Evolutionary conservation across 2,113 vertebrate genomes (phyloP).

Genomic region (Callocephalon fimbriatum): DNA sequence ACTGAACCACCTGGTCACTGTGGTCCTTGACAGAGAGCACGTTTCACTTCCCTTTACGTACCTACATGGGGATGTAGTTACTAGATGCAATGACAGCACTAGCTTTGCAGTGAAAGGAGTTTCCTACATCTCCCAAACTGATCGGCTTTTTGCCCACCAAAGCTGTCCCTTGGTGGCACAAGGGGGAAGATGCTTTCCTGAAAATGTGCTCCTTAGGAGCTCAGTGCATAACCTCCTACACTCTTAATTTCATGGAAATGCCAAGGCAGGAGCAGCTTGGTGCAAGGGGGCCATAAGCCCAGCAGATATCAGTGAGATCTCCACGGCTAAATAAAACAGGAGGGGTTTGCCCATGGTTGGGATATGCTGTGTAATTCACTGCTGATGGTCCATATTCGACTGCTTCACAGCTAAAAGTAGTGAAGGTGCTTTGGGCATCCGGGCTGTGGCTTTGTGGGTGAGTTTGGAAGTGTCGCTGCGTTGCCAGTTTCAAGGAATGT

Average conservation of each 20-base stretch:
- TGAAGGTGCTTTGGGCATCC: not conserved
- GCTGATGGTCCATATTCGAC: not conserved
- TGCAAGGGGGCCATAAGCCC: not conserved
- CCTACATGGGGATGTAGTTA: not conserved
- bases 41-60: not conserved
- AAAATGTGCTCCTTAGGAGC: not conserved
- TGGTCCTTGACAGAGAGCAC: not conserved
- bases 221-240: not conserved
- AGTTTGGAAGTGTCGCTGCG: not conserved
- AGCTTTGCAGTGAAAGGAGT: not conserved
- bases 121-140: not conserved
- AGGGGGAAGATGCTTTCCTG: not conserved
- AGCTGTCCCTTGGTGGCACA: not conserved
- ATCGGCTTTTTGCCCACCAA: not conserved
- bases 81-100: rapidly evolving
- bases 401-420: not conserved
- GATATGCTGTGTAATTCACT: not conserved
- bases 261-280: not conserved
- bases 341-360: not conserved
- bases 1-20: not conserved
- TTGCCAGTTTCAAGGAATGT: not conserved
- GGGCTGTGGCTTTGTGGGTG: not conserved
- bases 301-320: not conserved
- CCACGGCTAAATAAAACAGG: not conserved
- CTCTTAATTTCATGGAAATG: not conserved